phyloP scores from a whole-genome alignment of 2,888 invertebrate genomes.

The Leptopilina drosophilae region DNA sequence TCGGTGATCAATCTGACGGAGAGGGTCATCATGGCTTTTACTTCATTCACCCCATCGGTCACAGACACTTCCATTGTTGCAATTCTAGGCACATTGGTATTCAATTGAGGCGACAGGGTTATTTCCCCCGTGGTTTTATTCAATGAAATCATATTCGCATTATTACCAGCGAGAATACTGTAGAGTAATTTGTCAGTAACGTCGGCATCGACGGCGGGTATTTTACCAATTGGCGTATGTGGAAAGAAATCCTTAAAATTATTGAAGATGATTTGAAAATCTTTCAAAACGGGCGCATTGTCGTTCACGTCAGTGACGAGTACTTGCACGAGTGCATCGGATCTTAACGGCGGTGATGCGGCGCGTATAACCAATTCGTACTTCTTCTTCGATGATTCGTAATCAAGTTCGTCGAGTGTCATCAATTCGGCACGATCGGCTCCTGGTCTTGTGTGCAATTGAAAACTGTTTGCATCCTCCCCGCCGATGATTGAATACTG shows the following conservation, averaged over 20 bases:
- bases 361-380: slow-evolving; percentile 94
- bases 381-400: slow-evolving; percentile 94
- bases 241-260: slow-evolving; percentile 97
- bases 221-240: slow-evolving; percentile 91
- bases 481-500: slow-evolving; percentile 97
- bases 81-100: slow-evolving; percentile 95
- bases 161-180: slow-evolving; percentile 93
- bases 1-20: slow-evolving; percentile 94
- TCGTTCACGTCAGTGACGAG: slow-evolving; percentile 96
- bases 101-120: slow-evolving; percentile 92
- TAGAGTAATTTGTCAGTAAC: slow-evolving; percentile 92
- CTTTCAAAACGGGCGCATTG: slow-evolving; percentile 93
- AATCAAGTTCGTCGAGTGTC: slow-evolving; percentile 95
- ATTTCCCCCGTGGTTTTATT: slow-evolving; percentile 91
- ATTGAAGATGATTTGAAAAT: slow-evolving; percentile 96
- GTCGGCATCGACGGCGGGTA: slow-evolving; percentile 97
- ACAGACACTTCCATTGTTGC: slow-evolving; percentile 97
- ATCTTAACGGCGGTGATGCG: slow-evolving; percentile 92
- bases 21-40: slow-evolving; percentile 94
- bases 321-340: slow-evolving; percentile 92
- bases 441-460: slow-evolving; percentile 88
- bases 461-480: slow-evolving; percentile 92
- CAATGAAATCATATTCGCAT: slow-evolving; percentile 91
- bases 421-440: slow-evolving; percentile 92
- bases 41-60: slow-evolving; percentile 95